Conservation (phyloP, 2,888 invertebrate genomes). For the Lamellibrachia columna region DNA sequence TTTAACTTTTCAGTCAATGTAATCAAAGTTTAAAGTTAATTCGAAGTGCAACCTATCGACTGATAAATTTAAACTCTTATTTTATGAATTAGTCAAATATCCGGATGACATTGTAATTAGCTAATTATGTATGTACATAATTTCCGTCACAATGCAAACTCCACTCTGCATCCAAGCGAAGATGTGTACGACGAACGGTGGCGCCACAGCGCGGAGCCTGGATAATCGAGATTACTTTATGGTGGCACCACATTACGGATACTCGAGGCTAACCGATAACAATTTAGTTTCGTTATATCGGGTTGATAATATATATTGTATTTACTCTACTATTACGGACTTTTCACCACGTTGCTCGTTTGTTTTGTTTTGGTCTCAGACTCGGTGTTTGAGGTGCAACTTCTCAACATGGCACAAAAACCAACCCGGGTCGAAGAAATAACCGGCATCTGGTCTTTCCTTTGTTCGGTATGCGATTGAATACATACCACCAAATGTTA, state of each 20-base stretch:
- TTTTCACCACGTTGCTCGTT: neutral
- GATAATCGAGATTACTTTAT: neutral
- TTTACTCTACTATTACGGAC: neutral
- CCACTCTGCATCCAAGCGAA: neutral
- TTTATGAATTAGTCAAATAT: too few species aligned
- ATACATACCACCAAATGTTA: neutral
- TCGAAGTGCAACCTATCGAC: too few species aligned
- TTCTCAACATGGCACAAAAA: neutral
- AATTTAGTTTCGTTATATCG: neutral
- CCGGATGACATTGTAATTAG: too few species aligned
- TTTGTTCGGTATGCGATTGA: conserved; percentile 6
- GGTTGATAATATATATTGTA: neutral
- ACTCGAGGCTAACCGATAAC: neutral
- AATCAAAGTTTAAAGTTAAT: too few species aligned
- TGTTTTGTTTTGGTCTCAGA: neutral
- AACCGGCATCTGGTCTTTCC: neutral
- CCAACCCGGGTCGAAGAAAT: neutral
- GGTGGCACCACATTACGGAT: neutral
- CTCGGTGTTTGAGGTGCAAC: neutral
- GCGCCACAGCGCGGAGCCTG: neutral
- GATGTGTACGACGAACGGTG: too few species aligned
- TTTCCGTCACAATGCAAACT: too few species aligned
- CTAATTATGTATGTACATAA: too few species aligned
- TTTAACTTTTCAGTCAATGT: too few species aligned
- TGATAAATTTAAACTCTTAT: too few species aligned